Percentiles rank a stretch among this genome's conserved stretches.
Conservation (phyloP, 2,888 invertebrate species). For the Agrochola macilenta region DNA sequence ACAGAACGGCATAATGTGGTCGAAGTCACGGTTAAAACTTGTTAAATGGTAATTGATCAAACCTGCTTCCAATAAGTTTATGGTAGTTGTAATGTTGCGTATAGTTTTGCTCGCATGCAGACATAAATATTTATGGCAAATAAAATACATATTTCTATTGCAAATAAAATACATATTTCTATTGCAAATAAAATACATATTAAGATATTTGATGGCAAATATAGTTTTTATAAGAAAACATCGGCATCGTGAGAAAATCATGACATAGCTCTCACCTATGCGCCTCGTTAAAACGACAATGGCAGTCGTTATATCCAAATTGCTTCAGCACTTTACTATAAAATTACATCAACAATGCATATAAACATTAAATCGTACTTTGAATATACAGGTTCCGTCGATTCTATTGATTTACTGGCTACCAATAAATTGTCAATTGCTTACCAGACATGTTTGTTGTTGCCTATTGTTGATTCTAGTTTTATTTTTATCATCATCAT, state of each 20-base stretch:
- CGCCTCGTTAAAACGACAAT: constrained; percentile 38
- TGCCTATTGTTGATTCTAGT: background rate
- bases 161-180: too few species aligned
- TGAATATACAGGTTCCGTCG: background rate
- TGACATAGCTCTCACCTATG: constrained; percentile 28
- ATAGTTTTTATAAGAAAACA: constrained; percentile 1
- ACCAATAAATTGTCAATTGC: background rate
- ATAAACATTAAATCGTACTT: constrained; percentile 35
- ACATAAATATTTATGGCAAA: constrained; percentile 18
- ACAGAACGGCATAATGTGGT: constrained; percentile 1
- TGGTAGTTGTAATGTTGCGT: background rate
- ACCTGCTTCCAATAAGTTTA: constrained; percentile 20
- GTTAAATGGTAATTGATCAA: constrained; percentile 33
- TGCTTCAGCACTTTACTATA: constrained; percentile 19
- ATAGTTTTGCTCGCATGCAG: background rate
- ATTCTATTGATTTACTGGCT: background rate
- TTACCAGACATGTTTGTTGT: background rate
- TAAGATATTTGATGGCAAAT: too few species aligned
- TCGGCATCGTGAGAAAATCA: constrained; percentile 43
- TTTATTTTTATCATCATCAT: background rate
- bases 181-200: constrained; percentile 12
- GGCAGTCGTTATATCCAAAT: constrained; percentile 41
- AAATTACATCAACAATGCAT: constrained; percentile 29
- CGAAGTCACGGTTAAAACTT: constrained; percentile 34
- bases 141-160: constrained; percentile 8